These are phyloP conservation scores for Nemapogon koenigi DNA, from an alignment of 2,888 invertebrate genomes.

Conservation along the genomic window DNA sequence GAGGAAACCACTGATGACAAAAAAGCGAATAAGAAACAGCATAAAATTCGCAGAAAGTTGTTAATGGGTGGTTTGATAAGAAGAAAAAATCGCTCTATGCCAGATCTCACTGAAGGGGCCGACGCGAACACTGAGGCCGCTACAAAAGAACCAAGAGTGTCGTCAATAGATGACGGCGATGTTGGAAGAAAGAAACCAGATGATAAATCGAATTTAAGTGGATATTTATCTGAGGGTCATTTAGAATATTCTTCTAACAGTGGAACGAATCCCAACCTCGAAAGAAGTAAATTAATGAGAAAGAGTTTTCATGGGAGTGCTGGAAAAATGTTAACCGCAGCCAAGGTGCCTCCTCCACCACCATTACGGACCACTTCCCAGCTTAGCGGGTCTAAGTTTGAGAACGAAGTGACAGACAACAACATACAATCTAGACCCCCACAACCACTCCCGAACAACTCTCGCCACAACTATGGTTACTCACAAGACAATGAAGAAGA, in stretches of 20 bases:
- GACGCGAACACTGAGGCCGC: slow-evolving; percentile 52
- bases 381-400: slow-evolving; percentile 73
- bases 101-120: slow-evolving; percentile 85
- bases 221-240: slow-evolving; percentile 88
- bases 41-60: slow-evolving; percentile 85
- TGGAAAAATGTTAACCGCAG: slow-evolving; percentile 80
- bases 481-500: slow-evolving; percentile 44
- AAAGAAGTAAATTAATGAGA: slow-evolving; percentile 86
- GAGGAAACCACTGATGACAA: slow-evolving; percentile 72
- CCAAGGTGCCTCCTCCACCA: slow-evolving; percentile 86
- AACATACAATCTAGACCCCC: slow-evolving; percentile 44
- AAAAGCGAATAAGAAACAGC: slow-evolving; percentile 85
- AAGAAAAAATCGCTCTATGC: slow-evolving; percentile 90
- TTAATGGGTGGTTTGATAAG: slow-evolving; percentile 89
- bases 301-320: slow-evolving; percentile 88
- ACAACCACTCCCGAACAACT: slow-evolving; percentile 39
- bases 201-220: slow-evolving; percentile 70
- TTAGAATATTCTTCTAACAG: slow-evolving; percentile 74
- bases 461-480: slow-evolving; percentile 10
- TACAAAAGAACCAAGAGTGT: slow-evolving; percentile 45
- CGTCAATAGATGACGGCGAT: slow-evolving; percentile 77
- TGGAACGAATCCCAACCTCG: slow-evolving; percentile 80
- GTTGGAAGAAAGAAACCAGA: slow-evolving; percentile 71
- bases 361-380: slow-evolving; percentile 88
- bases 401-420: slow-evolving; percentile 59